These are phyloP conservation scores for Xanthia icteritia DNA, from an alignment of 2,888 invertebrate genomes.

Conservation along the genomic window DNA sequence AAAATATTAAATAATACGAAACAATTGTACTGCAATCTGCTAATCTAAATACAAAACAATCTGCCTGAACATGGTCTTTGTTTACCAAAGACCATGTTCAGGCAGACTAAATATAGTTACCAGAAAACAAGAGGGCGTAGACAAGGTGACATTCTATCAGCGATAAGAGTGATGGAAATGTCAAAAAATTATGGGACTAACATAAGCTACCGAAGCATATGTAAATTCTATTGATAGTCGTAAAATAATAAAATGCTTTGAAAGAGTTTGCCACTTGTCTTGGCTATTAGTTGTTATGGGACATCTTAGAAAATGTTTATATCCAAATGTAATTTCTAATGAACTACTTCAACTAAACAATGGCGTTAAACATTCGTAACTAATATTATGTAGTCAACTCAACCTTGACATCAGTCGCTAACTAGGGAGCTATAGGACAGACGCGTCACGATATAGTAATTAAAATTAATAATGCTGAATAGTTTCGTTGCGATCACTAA, in stretches of 20 bases:
- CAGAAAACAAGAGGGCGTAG: background rate
- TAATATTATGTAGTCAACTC: slow-evolving; percentile 4
- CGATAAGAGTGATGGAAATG: background rate
- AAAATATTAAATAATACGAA: background rate
- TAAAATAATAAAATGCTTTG: background rate
- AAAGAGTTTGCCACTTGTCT: background rate
- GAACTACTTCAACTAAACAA: slow-evolving; percentile 8
- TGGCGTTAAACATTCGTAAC: slow-evolving; percentile 3
- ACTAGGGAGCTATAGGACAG: slow-evolving; percentile 29
- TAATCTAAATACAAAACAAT: too few species aligned
- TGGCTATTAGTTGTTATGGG: background rate
- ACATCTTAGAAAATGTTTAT: too few species aligned
- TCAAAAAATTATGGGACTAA: background rate
- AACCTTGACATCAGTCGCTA: slow-evolving; percentile 45
- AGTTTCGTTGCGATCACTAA: slow-evolving; percentile 14
- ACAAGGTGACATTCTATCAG: background rate
- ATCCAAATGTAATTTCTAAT: background rate
- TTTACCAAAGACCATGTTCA: background rate
- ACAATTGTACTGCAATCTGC: too few species aligned
- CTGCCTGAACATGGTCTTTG: too few species aligned
- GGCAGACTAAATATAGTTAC: background rate
- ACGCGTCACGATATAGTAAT: slow-evolving; percentile 46
- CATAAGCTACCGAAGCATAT: background rate
- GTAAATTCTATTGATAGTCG: background rate
- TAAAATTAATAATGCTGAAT: slow-evolving; percentile 38